A percentile compares a stretch with the other conserved stretches of the same genome.
phyloP scores from a whole-genome alignment of 1,140 invertebrate species.

The Schmidtea mediterranea region DNA sequence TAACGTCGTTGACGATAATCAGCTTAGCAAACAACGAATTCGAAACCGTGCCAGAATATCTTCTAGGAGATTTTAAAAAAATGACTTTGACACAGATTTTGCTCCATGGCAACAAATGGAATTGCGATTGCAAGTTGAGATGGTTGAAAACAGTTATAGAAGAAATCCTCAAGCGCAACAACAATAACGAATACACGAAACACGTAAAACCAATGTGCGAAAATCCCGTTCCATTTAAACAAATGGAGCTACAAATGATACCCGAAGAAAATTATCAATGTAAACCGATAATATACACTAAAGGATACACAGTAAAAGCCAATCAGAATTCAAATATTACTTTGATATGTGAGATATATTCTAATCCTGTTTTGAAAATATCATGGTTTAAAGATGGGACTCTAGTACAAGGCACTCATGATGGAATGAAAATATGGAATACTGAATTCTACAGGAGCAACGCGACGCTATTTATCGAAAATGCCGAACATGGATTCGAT shows the following conservation, averaged over 20 bases:
- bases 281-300: not conserved
- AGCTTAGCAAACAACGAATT: constrained; percentile 1
- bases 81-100: not conserved
- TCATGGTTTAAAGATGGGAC: too few relatives aligned
- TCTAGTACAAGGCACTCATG: too few relatives aligned
- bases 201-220: not conserved
- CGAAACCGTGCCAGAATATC: not conserved
- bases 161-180: not conserved
- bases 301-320: not conserved
- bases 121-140: constrained; percentile 1
- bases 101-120: not conserved
- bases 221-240: not conserved
- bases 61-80: not conserved
- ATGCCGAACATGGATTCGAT: too few relatives aligned
- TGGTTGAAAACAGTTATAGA: not conserved
- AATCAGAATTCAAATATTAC: not conserved
- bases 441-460: too few relatives aligned
- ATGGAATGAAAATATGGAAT: too few relatives aligned
- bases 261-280: not conserved
- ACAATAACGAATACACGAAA: not conserved
- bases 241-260: not conserved
- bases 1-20: not conserved
- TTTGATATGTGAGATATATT: not conserved
- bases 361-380: not conserved
- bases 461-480: too few relatives aligned